A percentile compares a stretch with the other conserved stretches of the same genome.
These are phyloP conservation scores for Sula dactylatra DNA, from an alignment of 2,113 vertebrate species.

Conservation along the genomic window DNA sequence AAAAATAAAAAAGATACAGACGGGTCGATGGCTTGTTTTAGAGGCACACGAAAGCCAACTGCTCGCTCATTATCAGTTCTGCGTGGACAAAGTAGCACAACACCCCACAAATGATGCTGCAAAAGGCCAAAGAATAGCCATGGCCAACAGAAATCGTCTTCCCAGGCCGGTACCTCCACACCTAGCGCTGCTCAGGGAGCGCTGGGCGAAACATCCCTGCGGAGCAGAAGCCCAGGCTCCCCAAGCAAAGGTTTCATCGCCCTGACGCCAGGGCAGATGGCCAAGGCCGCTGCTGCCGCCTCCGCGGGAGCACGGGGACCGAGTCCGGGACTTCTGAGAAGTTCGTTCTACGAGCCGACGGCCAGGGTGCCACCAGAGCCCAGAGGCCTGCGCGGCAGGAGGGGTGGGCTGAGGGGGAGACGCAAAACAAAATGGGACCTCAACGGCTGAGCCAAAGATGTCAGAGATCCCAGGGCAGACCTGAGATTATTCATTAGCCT, in stretches of 20 bases:
- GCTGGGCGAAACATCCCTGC: neutral
- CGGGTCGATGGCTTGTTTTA: neutral
- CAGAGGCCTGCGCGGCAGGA: neutral
- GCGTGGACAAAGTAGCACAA: neutral
- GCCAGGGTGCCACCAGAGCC: neutral
- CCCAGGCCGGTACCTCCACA: neutral
- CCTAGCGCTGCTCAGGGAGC: neutral
- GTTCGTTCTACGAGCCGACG: accelerated
- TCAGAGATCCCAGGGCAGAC: neutral
- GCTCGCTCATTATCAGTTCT: neutral
- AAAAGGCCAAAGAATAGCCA: neutral
- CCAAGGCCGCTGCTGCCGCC: neutral
- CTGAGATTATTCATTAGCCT: neutral
- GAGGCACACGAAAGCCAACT: neutral
- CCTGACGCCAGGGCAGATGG: neutral
- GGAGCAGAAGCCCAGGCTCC: neutral
- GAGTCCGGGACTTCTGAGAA: neutral
- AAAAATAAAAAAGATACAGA: neutral
- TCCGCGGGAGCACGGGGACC: neutral
- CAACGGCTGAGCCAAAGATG: neutral
- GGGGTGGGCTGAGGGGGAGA: neutral
- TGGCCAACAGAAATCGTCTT: neutral
- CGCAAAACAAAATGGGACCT: neutral
- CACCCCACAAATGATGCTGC: neutral
- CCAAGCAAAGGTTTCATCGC: neutral